Base-by-base conservation (phyloP, 2,888 invertebrate genomes). In the Mythimna lalbum region DNA sequence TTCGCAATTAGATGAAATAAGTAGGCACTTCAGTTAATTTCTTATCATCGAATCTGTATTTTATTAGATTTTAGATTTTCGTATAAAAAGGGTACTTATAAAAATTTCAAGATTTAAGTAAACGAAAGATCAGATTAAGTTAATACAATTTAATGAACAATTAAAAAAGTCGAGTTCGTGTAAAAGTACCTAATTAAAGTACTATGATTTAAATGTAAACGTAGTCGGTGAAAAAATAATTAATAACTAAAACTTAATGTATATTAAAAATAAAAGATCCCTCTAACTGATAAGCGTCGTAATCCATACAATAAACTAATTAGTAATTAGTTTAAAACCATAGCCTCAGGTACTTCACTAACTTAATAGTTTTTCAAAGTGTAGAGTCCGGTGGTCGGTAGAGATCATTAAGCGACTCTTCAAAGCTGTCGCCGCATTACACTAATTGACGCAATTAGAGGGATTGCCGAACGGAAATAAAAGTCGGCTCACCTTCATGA, bases 371-470 rank as follows among this genome's bases (percentile, higher is more conserved):
- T 92, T 92, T 91, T 90, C 89, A 90, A 92, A 90, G 89, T 87
- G 86, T 83, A 86, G 85, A 87, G 84, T 85, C 78, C 88, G 83
- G 86, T 88, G 86, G 87, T 89, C 88, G 83, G 85, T 89, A 85
- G 91, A 93, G 93, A 95, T 94, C 94, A 94, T 95, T 94, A 95
- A 93, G 93, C 91, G 91, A 89, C 93, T 94, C 93, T 93, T 93
- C 93, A 94, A 94, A 94, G 92, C 94, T 95, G 96, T 95, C 95
- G 94, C 93, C 94, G 93, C 94, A 96, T 95, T 95, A 95, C 94
- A 94, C 95, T 95, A 96, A 96, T 96, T 95, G 95, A 94, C 91
- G 93, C 95, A 95, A 95, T 95, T 95, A 96, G 95, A 95, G 95
- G 94, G 94, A 96, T 95, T 95, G 94, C 94, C 92, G 94, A 95